Evolutionary conservation across 2,888 invertebrate species (phyloP), one percentile per base, ranked within the genome.

Genomic region (Meiosimyza decipiens): DNA sequence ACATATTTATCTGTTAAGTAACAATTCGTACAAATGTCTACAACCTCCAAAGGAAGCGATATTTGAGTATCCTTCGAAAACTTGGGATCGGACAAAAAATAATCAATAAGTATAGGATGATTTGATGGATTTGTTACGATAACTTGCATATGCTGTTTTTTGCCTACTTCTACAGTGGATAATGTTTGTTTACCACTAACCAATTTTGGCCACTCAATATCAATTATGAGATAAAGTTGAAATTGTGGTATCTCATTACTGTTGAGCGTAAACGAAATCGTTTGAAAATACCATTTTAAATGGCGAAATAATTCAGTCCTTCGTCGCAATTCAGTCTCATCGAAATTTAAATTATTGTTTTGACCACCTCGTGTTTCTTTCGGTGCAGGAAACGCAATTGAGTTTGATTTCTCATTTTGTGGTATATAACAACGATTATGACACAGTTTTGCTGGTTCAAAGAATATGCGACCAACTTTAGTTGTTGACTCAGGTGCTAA

Each of bases 391-490:
- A 79, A 76, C 28, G 75, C 78, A 9, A 77, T 64, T 18, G 63
- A 60, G 57, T 73, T 77, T 18, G 78, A 80, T 66, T 71, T 76
- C 11, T 67, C 77, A 60, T 16, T 69, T 51, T 77, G 77, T 6
- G 78, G 79, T 55, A 87, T 82, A 72, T 86, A 87, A 74, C 86
- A 87, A 15, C 79, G 78, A 40, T 78, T 77, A n/a, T 80, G 89
- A 87, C 96, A 97, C 73, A 90, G 89, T 63, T 89, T 87, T 81
- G 92, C 91, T 15, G 95, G 92, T 87, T 94, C 92, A 88, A 95
- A 94, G 88, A 84, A 91, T 84, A 89, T 91, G 87, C 86, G 90
- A 54, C 91, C 92, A 76, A 90, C 88, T 54, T 88, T 85, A 79
- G 89, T 89, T 33, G 89, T 84, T 1, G 89, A 85, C 52, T 89